These are phyloP conservation scores for Acleris holmiana DNA, from an alignment of 2,888 invertebrate species.

Conservation along the genomic window DNA sequence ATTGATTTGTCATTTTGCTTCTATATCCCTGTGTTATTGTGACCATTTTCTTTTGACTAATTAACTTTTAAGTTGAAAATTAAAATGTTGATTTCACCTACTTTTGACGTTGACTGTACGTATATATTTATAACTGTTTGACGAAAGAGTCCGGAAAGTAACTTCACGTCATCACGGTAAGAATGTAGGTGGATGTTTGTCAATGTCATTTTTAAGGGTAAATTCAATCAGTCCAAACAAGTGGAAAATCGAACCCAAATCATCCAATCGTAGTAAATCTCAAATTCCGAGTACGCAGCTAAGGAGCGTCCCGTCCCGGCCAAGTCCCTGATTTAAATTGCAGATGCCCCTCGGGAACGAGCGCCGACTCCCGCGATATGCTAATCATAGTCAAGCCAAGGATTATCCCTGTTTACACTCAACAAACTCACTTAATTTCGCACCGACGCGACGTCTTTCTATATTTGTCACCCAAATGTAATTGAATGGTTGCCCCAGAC, in stretches of 20 bases:
- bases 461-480: slow-evolving; percentile 57
- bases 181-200: slow-evolving; percentile 42
- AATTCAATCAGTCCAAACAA: slow-evolving; percentile 80
- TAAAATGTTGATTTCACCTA: no score
- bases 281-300: slow-evolving; percentile 78
- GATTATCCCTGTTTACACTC: slow-evolving; percentile 85
- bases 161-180: neutral
- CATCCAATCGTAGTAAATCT: slow-evolving; percentile 82
- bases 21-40: no score
- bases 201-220: slow-evolving; percentile 69
- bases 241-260: slow-evolving; percentile 82
- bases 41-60: no score
- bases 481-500: slow-evolving; percentile 31
- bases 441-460: slow-evolving; percentile 74
- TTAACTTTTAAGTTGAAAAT: no score
- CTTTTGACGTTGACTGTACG: no score
- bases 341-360: slow-evolving; percentile 77
- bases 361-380: slow-evolving; percentile 83
- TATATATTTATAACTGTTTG: no score
- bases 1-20: no score
- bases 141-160: no score
- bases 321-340: slow-evolving; percentile 83
- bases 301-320: slow-evolving; percentile 79
- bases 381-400: slow-evolving; percentile 83
- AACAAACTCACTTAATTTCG: slow-evolving; percentile 84